Conservation (phyloP, 2,113 vertebrate species). For the Laticauda laticaudata region DNA sequence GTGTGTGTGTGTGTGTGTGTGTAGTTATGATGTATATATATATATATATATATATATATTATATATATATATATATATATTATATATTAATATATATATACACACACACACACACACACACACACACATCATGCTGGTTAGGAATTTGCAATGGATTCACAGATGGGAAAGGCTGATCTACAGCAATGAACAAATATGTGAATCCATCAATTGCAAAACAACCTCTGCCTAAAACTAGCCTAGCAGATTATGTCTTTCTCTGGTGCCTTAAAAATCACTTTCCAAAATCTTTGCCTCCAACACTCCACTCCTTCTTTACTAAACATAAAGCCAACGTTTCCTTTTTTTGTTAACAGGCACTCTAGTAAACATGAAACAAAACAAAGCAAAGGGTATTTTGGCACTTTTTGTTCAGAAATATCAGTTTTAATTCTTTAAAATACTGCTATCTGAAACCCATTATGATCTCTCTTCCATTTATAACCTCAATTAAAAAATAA, state of each 20-base stretch:
- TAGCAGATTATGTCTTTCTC: not conserved
- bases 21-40: too few species aligned
- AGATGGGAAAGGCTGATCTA: not conserved
- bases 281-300: constrained; percentile 49
- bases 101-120: too few species aligned
- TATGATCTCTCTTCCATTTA: constrained; percentile 22
- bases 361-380: constrained; percentile 39
- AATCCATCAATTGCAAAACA: not conserved
- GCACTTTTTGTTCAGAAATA: constrained; percentile 40
- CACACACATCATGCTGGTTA: not conserved
- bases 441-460: constrained; percentile 33
- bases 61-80: too few species aligned
- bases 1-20: too few species aligned
- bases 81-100: too few species aligned
- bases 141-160: not conserved
- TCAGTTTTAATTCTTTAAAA: constrained; percentile 1
- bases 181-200: not conserved
- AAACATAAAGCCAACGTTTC: constrained; percentile 5
- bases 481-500: not conserved
- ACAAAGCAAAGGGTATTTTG: constrained; percentile 35
- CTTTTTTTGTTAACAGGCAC: constrained; percentile 24
- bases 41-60: too few species aligned
- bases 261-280: constrained; percentile 54
- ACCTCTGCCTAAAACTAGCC: too few species aligned
- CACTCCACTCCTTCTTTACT: constrained; percentile 40